Base-by-base conservation (phyloP, 1,140 invertebrate genomes). In the Lerema accius region DNA sequence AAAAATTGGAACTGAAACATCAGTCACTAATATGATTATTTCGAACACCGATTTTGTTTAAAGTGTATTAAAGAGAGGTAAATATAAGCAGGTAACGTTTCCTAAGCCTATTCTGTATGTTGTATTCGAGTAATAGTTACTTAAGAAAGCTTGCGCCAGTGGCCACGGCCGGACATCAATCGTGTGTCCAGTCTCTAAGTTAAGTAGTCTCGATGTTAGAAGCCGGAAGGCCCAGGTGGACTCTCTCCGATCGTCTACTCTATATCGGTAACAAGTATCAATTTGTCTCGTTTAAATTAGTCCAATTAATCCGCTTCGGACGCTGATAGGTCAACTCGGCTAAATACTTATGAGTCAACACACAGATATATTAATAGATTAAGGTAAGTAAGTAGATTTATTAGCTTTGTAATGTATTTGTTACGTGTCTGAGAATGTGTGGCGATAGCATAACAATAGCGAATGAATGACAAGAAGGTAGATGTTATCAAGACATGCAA, bases 201-300 rank as follows among this genome's bases (percentile, higher is more conserved):
- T 11, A 23, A 13, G 10, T 37, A 23, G 28, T 48, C n/a, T 50
- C 4, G 48, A 50, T 37, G 19, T 50, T 37, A 7, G 49, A 7
- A 9, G 15, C 28, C 49, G 49, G 16, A 15, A 11, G 49, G n/a
- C n/a, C 50, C 50, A 53, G 50, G 50, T 53, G 50, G 16, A 53
- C 14, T 53, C 37, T 53, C 32, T 53, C 48, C 11, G 9, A 3
- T 2, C 15, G 11, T 53, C 16, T 55, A 42, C 14, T 55, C 37
- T 55, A 55, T 43, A 55, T 55, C 39, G 9, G 51, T 55, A 53
- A 15, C 51, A 55, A 23, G 42, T 26, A 55, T 55, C 39, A 43
- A 55, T 55, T 55, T 28, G 51, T 55, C 26, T 55, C 39, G 10
- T 55, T 42, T 28, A 23, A 55, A 55, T 55, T 43, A 43, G 39